Evolutionary conservation across 2,113 vertebrate species (phyloP), one percentile per base, ranked within the genome.

Genomic region (Dasyornis broadbenti): DNA sequence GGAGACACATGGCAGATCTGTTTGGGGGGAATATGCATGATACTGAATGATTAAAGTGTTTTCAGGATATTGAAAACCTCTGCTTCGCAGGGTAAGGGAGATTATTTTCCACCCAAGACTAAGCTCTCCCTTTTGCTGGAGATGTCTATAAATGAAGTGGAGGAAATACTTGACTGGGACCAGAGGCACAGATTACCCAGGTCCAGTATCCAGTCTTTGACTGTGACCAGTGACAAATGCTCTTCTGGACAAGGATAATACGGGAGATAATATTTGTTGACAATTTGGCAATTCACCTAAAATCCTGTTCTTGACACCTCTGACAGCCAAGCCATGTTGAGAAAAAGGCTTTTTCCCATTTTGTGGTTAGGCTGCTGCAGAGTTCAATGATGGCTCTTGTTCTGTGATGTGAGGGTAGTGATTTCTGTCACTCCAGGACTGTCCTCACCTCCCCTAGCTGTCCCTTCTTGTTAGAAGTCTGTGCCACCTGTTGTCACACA

Each of bases 401-500:
- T 91, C 50, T 37, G 52, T 63, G 35, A 31, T 6, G 11, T 30
- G 24, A 54, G 10, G 37, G 14, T 15, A 40, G 16, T 17, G 15
- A 39, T 70, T 79, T 65, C 22, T 33, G 18, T 35, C 2, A 1
- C 40, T 40, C 42, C 30, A 30, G 42, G 19, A 19, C 37, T 50
- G 33, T 15, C 39, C 37, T 73, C 24, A 63, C 4, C 12, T 78
- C 14, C 27, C 52, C 6, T 9, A 66, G 20, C 28, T 30, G 10
- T 26, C 18, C 20, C 12, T 88, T 27, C 39, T 50, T 0, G 0
- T 28, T 0, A 2, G 40, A 37, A 63, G 11, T 35, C 63, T 2
- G 0, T 50, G 39, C 22, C 44, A 19, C 9, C 20, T 24, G 23
- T 17, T 8, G 11, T 59, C 3, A 2, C 0, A 0, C 24, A 50